Evolutionary conservation across 1,140 invertebrate species (phyloP), one percentile per base, ranked within the genome.

Genomic region (Rhyzopertha dominica): DNA sequence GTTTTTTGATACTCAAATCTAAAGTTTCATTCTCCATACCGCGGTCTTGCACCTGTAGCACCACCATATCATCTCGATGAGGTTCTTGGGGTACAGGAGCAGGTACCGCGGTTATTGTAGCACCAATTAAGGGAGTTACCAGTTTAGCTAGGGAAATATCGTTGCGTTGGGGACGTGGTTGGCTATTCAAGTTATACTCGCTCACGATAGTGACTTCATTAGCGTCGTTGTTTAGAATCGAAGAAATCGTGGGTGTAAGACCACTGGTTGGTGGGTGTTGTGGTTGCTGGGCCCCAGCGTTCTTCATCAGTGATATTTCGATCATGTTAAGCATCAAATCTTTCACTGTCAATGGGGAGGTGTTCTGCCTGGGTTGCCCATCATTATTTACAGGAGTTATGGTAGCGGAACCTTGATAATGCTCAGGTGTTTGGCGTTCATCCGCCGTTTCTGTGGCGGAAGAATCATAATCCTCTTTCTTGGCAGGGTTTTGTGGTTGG

Each of bases 371-470:
- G 1, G 66, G 62, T 12, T 71, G 69, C 4, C 50, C 54, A n/a
- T 62, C 59, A 13, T 53, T 50, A 9, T 39, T 41, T 1, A 38
- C 22, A 16, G 49, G 35, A n/a, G n/a, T n/a, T n/a, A n/a, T 34
- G 10, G 70, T 70, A 23, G 68, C 44, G 3, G 65, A 22, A 51
- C 71, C 53, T 19, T 56, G 61, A 39, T 63, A 66, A 42, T 66
- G 61, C 45, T 67, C 65, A 0, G 62, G 61, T 3, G 65, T 72
- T 65, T 78, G 77, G 59, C 77, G 86, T 71, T 90, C 86, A 63
- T 90, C 87, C 26, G 87, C 87, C 28, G 87, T 90, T 74, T 90
- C 87, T 31, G 88, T 91, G 36, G 87, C 87, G 43, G 82, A 90
- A 52, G 81, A 89, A 66, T 85, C 87, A 64, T 87, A 90, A 67